Evolutionary conservation across 2,888 invertebrate genomes (phyloP).

Genomic region (Rhimphoctona megacephalus): DNA sequence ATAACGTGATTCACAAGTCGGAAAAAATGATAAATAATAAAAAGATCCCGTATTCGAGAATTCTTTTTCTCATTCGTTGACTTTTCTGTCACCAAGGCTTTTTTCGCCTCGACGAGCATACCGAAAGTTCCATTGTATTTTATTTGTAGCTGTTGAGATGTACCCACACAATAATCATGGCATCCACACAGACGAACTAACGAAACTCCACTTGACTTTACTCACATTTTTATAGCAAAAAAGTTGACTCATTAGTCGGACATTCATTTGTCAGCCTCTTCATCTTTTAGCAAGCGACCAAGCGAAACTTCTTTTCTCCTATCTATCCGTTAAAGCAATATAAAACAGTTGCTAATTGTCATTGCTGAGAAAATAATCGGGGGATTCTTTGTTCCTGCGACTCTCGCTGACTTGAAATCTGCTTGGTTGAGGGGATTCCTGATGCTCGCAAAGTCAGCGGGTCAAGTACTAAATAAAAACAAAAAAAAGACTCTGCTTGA

Average conservation of each 20-base stretch:
- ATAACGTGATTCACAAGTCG: not conserved
- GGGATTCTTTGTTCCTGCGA: slow-evolving; percentile 46
- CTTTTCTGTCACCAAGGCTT: slow-evolving; percentile 6
- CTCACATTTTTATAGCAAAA: slow-evolving; percentile 64
- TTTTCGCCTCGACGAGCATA: slow-evolving; percentile 14
- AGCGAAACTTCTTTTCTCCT: slow-evolving; percentile 26
- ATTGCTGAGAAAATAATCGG: slow-evolving; percentile 51
- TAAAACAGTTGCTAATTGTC: slow-evolving; percentile 60
- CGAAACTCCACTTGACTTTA: slow-evolving; percentile 42
- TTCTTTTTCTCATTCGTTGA: not conserved
- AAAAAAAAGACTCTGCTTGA: not conserved
- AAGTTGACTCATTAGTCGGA: slow-evolving; percentile 71
- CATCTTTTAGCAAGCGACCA: slow-evolving; percentile 37
- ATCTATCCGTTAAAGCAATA: slow-evolving; percentile 55
- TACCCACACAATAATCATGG: slow-evolving; percentile 17
- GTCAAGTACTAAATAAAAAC: slow-evolving; percentile 50
- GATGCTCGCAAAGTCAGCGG: slow-evolving; percentile 16
- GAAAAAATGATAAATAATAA: slow-evolving; percentile 11
- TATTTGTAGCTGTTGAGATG: slow-evolving; percentile 36
- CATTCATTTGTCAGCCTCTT: slow-evolving; percentile 69
- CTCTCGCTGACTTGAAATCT: slow-evolving; percentile 9
- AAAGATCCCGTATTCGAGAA: not conserved
- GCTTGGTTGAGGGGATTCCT: slow-evolving; percentile 23
- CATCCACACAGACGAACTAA: slow-evolving; percentile 10
- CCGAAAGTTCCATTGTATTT: slow-evolving; percentile 45